Conservation (phyloP, 2,113 vertebrate genomes). For the Damaliscus lunatus region DNA sequence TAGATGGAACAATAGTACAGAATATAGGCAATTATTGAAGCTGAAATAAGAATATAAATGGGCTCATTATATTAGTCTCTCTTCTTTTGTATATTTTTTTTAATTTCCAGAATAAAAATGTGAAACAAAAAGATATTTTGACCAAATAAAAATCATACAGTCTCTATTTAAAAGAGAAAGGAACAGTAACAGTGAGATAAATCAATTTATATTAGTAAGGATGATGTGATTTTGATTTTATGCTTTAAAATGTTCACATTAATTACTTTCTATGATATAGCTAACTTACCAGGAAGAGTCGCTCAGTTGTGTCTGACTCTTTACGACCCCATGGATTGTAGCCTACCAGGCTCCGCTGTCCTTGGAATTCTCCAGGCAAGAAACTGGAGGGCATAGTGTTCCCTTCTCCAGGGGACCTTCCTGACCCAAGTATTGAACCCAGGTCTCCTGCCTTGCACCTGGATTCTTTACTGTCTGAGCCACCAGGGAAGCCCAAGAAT, state of each 20-base stretch:
- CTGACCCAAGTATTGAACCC: background rate
- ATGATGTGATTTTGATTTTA: background rate
- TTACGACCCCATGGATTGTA: background rate
- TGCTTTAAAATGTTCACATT: background rate
- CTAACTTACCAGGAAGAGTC: background rate
- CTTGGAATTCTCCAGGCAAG: background rate
- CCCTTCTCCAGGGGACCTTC: background rate
- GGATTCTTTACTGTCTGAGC: background rate
- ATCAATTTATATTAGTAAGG: background rate
- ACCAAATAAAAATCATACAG: background rate
- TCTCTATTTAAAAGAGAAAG: background rate
- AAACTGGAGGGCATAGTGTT: background rate
- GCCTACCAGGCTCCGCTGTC: background rate
- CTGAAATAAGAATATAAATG: background rate
- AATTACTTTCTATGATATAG: background rate
- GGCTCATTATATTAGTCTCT: background rate
- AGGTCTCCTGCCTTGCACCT: background rate
- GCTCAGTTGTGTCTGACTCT: rapidly evolving
- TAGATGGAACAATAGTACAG: background rate
- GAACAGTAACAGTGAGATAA: background rate
- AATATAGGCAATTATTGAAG: background rate
- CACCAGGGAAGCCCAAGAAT: background rate
- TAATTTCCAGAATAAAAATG: background rate
- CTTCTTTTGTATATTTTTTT: background rate
- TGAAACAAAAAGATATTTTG: background rate